phyloP scores from a whole-genome alignment of 2,888 invertebrate species.

The Melanostoma scalare region DNA sequence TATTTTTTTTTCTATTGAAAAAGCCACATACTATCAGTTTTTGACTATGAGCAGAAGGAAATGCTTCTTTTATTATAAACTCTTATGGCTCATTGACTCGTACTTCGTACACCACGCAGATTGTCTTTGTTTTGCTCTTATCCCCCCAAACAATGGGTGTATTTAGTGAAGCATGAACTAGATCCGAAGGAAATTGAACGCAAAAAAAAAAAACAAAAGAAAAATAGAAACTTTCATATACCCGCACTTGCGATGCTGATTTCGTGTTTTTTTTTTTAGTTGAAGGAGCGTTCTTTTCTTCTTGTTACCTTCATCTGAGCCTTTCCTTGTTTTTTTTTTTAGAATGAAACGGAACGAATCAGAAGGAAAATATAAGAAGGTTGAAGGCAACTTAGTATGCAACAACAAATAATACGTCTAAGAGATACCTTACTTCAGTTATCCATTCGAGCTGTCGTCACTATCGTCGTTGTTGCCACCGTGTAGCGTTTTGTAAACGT shows the following conservation, averaged over 20 bases:
- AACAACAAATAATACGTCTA: slow-evolving; percentile 37
- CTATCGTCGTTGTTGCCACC: slow-evolving; percentile 11
- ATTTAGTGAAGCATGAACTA: slow-evolving; percentile 45
- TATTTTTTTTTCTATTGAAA: neutral
- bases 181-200: slow-evolving; percentile 57
- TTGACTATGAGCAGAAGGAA: slow-evolving; percentile 24
- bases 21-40: slow-evolving; percentile 3
- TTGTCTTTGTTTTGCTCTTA: slow-evolving; percentile 20
- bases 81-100: slow-evolving; percentile 52
- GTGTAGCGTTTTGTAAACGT: slow-evolving; percentile 26
- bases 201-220: slow-evolving; percentile 36
- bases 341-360: slow-evolving; percentile 20
- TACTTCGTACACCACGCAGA: slow-evolving; percentile 28
- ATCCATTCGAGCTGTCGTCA: slow-evolving; percentile 41
- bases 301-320: neutral
- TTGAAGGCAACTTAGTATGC: slow-evolving; percentile 57
- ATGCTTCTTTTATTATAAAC: slow-evolving; percentile 43
- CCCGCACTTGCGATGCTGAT: slow-evolving; percentile 29
- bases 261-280: slow-evolving; percentile 52
- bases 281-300: slow-evolving; percentile 38
- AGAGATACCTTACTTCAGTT: slow-evolving; percentile 20
- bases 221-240: slow-evolving; percentile 6
- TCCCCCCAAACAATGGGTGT: slow-evolving; percentile 24
- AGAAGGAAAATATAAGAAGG: slow-evolving; percentile 10
- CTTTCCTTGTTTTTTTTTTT: neutral